phyloP scores from a whole-genome alignment of 2,113 vertebrate genomes.

The Glaucomys volans region DNA sequence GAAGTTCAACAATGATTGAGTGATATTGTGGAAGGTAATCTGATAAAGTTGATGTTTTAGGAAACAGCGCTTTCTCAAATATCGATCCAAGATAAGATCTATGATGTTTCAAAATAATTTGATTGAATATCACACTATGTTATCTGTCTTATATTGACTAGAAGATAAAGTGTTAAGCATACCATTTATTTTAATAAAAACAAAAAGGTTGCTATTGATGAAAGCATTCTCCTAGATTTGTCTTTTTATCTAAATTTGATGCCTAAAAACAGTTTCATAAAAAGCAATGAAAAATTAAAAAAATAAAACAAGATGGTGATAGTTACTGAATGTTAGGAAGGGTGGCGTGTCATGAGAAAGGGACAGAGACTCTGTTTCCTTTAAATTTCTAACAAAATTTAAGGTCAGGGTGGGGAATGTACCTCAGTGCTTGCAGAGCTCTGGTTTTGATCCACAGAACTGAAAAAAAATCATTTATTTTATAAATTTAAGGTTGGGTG shows the following conservation, averaged over 20 bases:
- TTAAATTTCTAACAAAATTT: neutral
- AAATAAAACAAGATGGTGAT: constrained; percentile 28
- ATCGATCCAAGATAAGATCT: constrained; percentile 8
- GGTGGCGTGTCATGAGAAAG: neutral
- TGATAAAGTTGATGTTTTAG: constrained; percentile 31
- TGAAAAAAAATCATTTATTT: neutral
- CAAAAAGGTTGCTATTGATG: neutral
- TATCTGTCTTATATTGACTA: constrained; percentile 2
- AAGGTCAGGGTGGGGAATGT: neutral
- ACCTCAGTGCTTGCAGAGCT: too few species aligned
- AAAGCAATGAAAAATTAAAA: neutral
- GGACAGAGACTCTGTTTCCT: neutral
- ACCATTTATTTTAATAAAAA: constrained; percentile 59
- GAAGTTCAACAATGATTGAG: constrained; percentile 21
- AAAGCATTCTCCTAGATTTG: constrained; percentile 37
- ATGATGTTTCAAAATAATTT: constrained; percentile 55
- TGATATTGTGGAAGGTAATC: neutral
- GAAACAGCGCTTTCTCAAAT: constrained; percentile 46
- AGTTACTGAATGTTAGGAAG: neutral
- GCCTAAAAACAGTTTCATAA: neutral
- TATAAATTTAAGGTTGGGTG: neutral
- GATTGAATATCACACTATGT: neutral
- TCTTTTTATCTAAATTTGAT: neutral
- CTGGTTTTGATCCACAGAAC: too few species aligned
- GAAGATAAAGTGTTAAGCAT: constrained; percentile 36